Percentiles rank a stretch among this genome's conserved stretches.
Evolutionary conservation across 2,888 invertebrate genomes (phyloP).

Genomic region (Drosophila lutescens): DNA sequence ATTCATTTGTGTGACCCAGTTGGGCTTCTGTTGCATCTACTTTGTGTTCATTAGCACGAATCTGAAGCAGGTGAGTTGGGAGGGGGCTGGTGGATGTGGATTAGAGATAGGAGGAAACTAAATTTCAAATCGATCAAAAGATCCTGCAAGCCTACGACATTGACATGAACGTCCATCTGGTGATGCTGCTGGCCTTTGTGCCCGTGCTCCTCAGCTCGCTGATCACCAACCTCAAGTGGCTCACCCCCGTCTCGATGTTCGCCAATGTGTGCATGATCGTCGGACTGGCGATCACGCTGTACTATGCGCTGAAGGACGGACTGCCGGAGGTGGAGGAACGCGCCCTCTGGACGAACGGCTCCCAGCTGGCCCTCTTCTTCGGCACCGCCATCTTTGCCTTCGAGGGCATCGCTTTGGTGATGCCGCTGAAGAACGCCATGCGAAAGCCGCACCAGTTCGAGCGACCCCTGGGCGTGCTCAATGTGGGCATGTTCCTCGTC

Average conservation of each 20-base stretch:
- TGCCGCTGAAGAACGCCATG: slow-evolving; percentile 97
- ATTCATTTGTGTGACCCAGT: slow-evolving; percentile 97
- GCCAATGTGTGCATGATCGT: slow-evolving; percentile 91
- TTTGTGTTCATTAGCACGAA: slow-evolving; percentile 97
- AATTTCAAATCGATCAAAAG: slow-evolving; percentile 83
- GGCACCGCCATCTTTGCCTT: slow-evolving; percentile 98
- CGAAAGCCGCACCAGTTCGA: slow-evolving; percentile 90
- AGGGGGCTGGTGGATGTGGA: too few relatives aligned
- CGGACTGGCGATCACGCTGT: slow-evolving; percentile 89
- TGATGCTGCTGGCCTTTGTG: slow-evolving; percentile 90
- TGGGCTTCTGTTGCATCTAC: slow-evolving; percentile 99
- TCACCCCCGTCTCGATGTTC: slow-evolving; percentile 90
- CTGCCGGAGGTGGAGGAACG: slow-evolving; percentile 87
- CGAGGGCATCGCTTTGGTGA: slow-evolving; percentile 97
- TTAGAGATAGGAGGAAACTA: too few relatives aligned
- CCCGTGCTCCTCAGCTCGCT: slow-evolving; percentile 90
- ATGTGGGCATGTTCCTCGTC: slow-evolving; percentile 92
- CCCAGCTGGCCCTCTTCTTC: slow-evolving; percentile 93
- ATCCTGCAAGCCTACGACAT: slow-evolving; percentile 88
- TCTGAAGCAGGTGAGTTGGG: slow-evolving; percentile 88
- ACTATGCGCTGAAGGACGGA: slow-evolving; percentile 90
- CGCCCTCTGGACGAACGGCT: slow-evolving; percentile 87
- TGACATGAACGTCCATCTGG: slow-evolving; percentile 87
- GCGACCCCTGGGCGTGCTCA: slow-evolving; percentile 92
- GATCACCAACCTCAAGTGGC: slow-evolving; percentile 90